These are phyloP conservation scores for Hirudinaria manillensis DNA, from an alignment of 2,888 invertebrate genomes.

Conservation along the genomic window DNA sequence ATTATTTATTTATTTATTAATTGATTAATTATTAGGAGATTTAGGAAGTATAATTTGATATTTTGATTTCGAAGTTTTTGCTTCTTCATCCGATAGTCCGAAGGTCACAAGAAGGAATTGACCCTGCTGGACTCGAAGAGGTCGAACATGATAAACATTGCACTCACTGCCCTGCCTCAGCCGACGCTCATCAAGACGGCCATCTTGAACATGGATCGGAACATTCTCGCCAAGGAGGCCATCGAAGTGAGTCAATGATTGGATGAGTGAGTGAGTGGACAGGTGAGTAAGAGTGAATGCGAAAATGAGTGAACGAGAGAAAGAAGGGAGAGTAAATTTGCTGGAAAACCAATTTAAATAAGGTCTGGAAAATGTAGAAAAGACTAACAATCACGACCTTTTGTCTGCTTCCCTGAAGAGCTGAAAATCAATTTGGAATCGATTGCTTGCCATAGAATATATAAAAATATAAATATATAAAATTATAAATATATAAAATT, in stretches of 20 bases:
- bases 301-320: not conserved
- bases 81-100: conserved; percentile 30
- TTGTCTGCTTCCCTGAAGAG: too few relatives aligned
- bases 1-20: not conserved
- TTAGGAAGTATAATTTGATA: too few relatives aligned
- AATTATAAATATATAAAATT: too few relatives aligned
- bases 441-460: too few relatives aligned
- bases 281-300: not conserved
- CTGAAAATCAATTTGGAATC: too few relatives aligned
- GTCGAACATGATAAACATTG: conserved; percentile 97
- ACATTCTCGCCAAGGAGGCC: conserved; percentile 92
- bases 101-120: conserved; percentile 69
- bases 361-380: too few relatives aligned
- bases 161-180: conserved; percentile 97
- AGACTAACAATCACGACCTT: too few relatives aligned
- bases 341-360: too few relatives aligned
- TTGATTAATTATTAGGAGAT: not conserved
- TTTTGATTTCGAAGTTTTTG: too few relatives aligned
- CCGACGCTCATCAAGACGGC: conserved; percentile 94
- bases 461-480: too few relatives aligned
- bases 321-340: not conserved
- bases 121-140: conserved; percentile 91
- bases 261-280: not conserved
- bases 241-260: conserved; percentile 69
- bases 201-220: conserved; percentile 91